Evolutionary conservation across 1,140 invertebrate genomes (phyloP).

Genomic region (Cyclargus thomasi): DNA sequence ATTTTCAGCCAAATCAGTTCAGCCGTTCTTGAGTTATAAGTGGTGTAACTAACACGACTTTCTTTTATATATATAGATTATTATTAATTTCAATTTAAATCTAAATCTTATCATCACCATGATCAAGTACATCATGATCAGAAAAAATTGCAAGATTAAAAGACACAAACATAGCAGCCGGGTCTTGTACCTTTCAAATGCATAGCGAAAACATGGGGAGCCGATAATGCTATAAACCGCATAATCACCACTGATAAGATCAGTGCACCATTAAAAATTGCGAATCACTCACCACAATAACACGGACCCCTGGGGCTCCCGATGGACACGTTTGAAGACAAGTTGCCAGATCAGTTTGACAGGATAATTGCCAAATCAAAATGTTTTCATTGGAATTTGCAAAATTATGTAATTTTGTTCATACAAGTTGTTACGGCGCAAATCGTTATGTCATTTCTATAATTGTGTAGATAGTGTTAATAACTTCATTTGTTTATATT

Average conservation of each 20-base stretch:
- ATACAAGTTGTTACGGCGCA: too few species aligned
- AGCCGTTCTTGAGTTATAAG: too few species aligned
- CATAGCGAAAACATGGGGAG: constrained; percentile 20
- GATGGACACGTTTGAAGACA: constrained; percentile 33
- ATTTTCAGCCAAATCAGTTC: too few species aligned
- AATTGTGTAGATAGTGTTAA: too few species aligned
- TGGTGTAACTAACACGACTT: too few species aligned
- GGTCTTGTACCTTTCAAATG: constrained; percentile 7
- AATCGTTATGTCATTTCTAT: too few species aligned
- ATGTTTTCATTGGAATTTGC: constrained; percentile 37
- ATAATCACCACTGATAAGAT: constrained; percentile 56
- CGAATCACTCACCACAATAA: constrained; percentile 50
- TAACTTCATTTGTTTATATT: too few species aligned
- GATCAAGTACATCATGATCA: too few species aligned
- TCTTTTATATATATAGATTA: too few species aligned
- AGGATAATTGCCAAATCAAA: constrained; percentile 53
- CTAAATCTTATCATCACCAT: too few species aligned
- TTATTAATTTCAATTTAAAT: too few species aligned
- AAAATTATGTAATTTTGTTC: neutral
- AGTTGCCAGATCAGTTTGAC: constrained; percentile 41
- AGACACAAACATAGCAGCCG: neutral
- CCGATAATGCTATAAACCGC: constrained; percentile 46
- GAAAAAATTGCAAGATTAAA: too few species aligned
- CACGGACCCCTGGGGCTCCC: constrained; percentile 39
- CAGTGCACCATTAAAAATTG: constrained; percentile 49